A percentile compares a stretch with the other conserved stretches of the same genome.
Evolutionary conservation across 2,113 vertebrate genomes (phyloP).

Genomic region (Malaclemys terrapin): DNA sequence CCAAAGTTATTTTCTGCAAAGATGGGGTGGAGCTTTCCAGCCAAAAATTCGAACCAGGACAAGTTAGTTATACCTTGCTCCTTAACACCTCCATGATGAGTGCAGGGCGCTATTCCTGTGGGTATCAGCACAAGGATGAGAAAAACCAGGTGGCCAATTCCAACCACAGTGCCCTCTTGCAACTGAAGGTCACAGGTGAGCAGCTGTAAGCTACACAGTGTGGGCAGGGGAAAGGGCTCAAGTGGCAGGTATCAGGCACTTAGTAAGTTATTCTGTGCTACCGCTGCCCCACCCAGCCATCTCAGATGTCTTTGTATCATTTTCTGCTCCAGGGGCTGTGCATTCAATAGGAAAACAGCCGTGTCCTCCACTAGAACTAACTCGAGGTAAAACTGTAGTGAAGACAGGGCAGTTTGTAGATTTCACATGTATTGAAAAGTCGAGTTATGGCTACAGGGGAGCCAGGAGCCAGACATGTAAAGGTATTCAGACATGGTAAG

Average conservation of each 20-base stretch:
- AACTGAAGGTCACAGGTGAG: background rate
- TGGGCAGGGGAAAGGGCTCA: too few relatives aligned
- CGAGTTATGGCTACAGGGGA: background rate
- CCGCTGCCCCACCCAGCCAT: accelerated
- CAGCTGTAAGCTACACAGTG: too few relatives aligned
- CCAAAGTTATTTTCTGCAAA: background rate
- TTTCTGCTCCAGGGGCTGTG: background rate
- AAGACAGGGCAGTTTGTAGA: background rate
- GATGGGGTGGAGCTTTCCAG: background rate
- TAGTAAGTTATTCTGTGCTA: background rate
- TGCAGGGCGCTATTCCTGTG: background rate
- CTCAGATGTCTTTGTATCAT: background rate
- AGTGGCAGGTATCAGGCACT: background rate
- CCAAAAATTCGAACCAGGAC: background rate
- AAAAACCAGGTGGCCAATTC: background rate
- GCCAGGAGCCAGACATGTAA: background rate
- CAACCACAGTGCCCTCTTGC: background rate
- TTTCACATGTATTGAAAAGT: background rate
- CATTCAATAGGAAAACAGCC: background rate
- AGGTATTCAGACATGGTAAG: background rate
- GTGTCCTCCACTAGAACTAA: background rate
- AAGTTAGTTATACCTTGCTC: background rate
- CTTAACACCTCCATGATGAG: background rate
- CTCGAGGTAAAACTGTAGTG: background rate
- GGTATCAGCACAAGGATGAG: background rate